Evolutionary conservation across 2,113 vertebrate genomes (phyloP), one percentile per base, ranked within the genome.

Genomic region (Xenus cinereus): DNA sequence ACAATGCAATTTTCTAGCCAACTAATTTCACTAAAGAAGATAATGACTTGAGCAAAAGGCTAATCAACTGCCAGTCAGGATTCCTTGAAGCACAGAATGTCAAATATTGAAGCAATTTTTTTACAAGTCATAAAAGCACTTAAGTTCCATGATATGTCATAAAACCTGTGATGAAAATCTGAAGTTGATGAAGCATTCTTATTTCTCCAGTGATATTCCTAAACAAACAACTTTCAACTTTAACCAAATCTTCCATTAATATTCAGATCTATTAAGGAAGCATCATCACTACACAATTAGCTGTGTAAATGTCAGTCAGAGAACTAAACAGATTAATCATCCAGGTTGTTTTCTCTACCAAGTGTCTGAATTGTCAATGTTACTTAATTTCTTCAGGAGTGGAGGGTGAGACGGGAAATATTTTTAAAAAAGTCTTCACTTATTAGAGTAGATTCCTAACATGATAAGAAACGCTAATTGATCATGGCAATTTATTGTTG

Each of bases 11-110:
- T 99, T 99, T 98, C 98, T 98, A 98, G 98, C 97, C 98, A 98
- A 98, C 98, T 99, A 99, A 99, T 99, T 99, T 98, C 97, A 98
- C 98, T 98, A 97, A 98, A 98, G 98, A 98, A 99, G 98, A 98
- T 99, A 99, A 99, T 99, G 98, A 99, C 98, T 98, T 95, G 98
- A 99, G 99, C 98, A 98, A 98, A 98, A 98, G 97, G 97, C 98
- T 99, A 99, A 99, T 99, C 99, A 99, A 98, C 98, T 99, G 99
- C 98, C 99, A 99, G 98, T 99, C 99, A 99, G 98, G 97, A 97
- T 98, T 98, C 97, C 97, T 98, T 98, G 97, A 98, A 98, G 98
- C 98, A 95, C 97, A 98, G 98, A 99, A 98, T 98, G 98, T 98
- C 98, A 99, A 98, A 98, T 98, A 98, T 98, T 98, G 98, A 98